Evolutionary conservation across 37 sponge, comb jelly and placozoan species (phyloP).

Genomic region (Chondrilla cf. caribensis): DNA sequence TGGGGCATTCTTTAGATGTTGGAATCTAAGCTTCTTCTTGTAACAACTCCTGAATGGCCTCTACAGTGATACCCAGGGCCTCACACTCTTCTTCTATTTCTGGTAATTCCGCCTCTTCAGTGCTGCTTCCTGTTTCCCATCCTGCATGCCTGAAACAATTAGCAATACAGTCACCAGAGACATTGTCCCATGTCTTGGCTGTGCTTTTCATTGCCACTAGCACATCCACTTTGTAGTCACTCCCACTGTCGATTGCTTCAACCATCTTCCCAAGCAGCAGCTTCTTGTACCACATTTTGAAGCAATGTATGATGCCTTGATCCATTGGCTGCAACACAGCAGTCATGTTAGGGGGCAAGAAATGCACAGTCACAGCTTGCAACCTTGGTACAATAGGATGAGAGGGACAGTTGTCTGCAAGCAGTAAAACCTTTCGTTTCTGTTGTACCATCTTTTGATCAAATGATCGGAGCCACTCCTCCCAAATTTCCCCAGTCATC

Average conservation of each 20-base stretch:
- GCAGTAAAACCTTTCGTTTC: neutral
- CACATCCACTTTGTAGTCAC: constrained; percentile 7
- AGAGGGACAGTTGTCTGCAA: constrained; percentile 7
- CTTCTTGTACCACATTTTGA: constrained; percentile 6
- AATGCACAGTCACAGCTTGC: constrained; percentile 5
- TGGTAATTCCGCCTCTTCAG: neutral
- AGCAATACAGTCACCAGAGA: neutral
- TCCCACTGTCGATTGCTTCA: neutral
- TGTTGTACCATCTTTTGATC: constrained; percentile 6
- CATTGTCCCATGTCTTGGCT: constrained; percentile 1
- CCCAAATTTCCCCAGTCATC: constrained; percentile 6
- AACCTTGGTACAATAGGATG: constrained; percentile 9
- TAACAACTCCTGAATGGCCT: neutral
- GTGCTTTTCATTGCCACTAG: neutral
- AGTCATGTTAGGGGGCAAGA: constrained; percentile 4
- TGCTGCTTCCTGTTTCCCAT: constrained; percentile 4
- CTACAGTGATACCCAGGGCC: neutral
- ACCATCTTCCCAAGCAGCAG: constrained; percentile 13
- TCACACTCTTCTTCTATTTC: constrained; percentile 5
- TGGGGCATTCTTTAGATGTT: constrained; percentile 6
- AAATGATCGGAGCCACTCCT: constrained; percentile 13
- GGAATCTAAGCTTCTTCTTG: constrained; percentile 6
- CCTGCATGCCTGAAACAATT: constrained; percentile 13
- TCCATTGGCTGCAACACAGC: constrained; percentile 11
- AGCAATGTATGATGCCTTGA: constrained; percentile 1